Evolutionary conservation across 2,113 vertebrate species (phyloP), one percentile per base, ranked within the genome.

Genomic region (Datnioides undecimradiatus): DNA sequence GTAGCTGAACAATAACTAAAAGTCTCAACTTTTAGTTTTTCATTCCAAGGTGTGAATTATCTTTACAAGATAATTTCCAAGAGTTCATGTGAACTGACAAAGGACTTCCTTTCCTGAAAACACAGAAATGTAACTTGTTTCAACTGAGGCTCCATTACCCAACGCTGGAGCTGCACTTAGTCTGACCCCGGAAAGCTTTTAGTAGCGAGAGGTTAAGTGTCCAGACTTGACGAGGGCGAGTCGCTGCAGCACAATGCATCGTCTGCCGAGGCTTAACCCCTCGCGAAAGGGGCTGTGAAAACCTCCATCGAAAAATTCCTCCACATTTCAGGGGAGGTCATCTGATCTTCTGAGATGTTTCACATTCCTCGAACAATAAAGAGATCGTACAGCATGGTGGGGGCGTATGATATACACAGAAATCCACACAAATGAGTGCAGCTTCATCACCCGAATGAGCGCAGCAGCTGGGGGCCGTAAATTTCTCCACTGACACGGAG

Each of bases 131-230:
- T 80, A 79, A 88, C 90, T 84, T 94, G 91, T 91, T 94, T 92
- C 89, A 88, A 93, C 93, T 90, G 86, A 86, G 79, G 76, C 75
- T 76, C 80, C 88, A 91, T 93, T 91, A 92, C 87, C 87, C 84
- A 89, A 87, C 84, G 59, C 82, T 71, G 71, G 67, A 78, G 80
- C 82, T 91, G 91, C 86, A 92, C 90, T 89, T 57, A 80, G 80
- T 41, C 75, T 92, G 92, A 94, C 90, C 92, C 82, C 80, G 14
- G 77, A 88, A 93, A 92, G 93, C 94, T 94, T 93, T 94, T 91
- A 93, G 93, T 77, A 52, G 77, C 65, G 74, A 91, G 84, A 85
- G 91, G 91, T 93, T 92, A 93, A 91, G 87, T 91, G 90, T 91
- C 90, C 88, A 88, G 91, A 91, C 91, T 73, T 72, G 88, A 90